These are phyloP conservation scores for Jaculus jaculus DNA, from an alignment of 2,113 vertebrate species.

Conservation along the genomic window DNA sequence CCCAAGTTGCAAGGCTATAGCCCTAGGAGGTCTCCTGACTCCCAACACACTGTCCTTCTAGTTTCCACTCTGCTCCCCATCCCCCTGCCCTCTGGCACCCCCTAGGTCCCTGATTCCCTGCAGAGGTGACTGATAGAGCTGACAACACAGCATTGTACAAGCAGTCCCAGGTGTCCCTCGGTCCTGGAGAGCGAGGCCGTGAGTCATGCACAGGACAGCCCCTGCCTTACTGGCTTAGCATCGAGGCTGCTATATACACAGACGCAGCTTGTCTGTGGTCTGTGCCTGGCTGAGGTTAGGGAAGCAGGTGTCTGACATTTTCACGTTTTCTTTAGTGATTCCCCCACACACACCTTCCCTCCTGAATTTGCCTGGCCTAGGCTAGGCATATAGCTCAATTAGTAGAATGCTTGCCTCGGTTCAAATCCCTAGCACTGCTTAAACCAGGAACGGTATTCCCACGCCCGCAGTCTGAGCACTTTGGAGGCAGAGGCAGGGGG, in stretches of 20 bases:
- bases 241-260: background rate
- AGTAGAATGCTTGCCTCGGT: background rate
- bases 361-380: background rate
- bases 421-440: background rate
- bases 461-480: background rate
- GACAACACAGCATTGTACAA: background rate
- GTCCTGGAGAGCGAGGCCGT: background rate
- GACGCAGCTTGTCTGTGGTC: rapidly evolving
- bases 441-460: background rate
- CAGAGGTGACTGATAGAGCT: background rate
- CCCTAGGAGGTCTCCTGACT: background rate
- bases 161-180: background rate
- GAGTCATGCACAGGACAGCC: background rate
- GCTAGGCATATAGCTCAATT: background rate
- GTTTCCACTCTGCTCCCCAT: background rate
- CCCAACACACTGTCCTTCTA: background rate
- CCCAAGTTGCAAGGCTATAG: background rate
- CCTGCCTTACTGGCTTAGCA: background rate
- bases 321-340: background rate
- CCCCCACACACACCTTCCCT: background rate
- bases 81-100: background rate
- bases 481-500: background rate
- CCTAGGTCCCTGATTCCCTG: background rate
- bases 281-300: no score
- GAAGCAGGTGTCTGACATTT: background rate